These are phyloP conservation scores for Salvelinus alpinus DNA, from an alignment of 2,113 vertebrate species.

Conservation along the genomic window DNA sequence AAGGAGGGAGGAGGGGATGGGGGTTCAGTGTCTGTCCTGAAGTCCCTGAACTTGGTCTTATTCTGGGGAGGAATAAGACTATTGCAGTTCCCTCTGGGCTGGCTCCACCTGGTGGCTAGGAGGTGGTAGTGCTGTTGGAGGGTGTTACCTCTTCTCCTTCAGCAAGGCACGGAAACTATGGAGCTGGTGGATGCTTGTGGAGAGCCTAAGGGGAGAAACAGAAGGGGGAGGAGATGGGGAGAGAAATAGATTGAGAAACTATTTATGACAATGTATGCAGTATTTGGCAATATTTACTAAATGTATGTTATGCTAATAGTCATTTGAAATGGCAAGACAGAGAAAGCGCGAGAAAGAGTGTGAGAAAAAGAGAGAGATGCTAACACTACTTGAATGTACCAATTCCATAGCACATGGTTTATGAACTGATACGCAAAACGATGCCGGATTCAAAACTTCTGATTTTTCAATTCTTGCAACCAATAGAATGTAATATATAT, in stretches of 20 bases:
- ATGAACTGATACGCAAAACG: no score
- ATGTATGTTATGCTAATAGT: no score
- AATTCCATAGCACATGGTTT: no score
- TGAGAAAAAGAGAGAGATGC: not conserved
- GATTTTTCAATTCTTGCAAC: no score
- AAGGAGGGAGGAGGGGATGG: not conserved
- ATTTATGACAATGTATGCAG: no score
- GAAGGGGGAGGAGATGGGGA: conserved; percentile 3
- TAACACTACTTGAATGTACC: no score
- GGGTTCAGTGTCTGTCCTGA: conserved; percentile 42
- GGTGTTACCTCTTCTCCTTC: conserved; percentile 84
- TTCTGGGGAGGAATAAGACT: conserved; percentile 60
- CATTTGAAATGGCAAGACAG: not conserved
- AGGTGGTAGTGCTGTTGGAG: not conserved
- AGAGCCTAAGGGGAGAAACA: conserved; percentile 78
- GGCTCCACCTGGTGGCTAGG: conserved; percentile 42
- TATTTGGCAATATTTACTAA: no score
- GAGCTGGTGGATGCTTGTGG: conserved; percentile 90
- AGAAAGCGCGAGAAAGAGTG: not conserved
- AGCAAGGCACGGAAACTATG: conserved; percentile 88
- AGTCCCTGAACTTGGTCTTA: conserved; percentile 68
- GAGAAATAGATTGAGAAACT: not conserved
- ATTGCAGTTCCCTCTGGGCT: conserved; percentile 53
- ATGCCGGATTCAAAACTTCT: no score
- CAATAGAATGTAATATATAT: no score